A percentile compares a stretch with the other conserved stretches of the same genome.
Evolutionary conservation across 1,140 invertebrate genomes (phyloP).

Genomic region (Drosophila elegans): DNA sequence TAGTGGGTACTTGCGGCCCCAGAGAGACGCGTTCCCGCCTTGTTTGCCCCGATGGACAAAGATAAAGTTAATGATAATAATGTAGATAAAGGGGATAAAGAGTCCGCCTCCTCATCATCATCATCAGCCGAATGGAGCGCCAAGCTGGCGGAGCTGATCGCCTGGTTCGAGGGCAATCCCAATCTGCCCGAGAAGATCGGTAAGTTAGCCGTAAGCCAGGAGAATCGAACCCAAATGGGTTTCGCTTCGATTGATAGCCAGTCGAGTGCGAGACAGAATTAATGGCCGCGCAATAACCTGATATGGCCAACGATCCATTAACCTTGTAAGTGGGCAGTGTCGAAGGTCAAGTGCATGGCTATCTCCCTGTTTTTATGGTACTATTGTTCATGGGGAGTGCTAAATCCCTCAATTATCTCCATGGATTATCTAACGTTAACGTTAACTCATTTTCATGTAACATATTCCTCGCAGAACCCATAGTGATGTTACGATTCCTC

Average conservation of each 20-base stretch:
- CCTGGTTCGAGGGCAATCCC: slow-evolving; percentile 71
- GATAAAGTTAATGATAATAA: neutral
- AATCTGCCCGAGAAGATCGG: slow-evolving; percentile 74
- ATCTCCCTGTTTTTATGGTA: neutral
- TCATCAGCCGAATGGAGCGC: slow-evolving; percentile 13
- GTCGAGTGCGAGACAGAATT: slow-evolving; percentile 10
- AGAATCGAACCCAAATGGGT: neutral
- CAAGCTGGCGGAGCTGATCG: slow-evolving; percentile 51
- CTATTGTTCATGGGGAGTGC: too few relatives aligned
- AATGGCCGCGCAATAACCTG: slow-evolving; percentile 29
- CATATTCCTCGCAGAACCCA: slow-evolving; percentile 41
- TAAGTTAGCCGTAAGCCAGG: slow-evolving; percentile 34
- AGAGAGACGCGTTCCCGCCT: slow-evolving; percentile 11
- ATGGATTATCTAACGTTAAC: too few relatives aligned
- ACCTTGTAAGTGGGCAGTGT: slow-evolving; percentile 12
- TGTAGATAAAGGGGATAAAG: neutral
- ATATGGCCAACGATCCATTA: slow-evolving; percentile 20
- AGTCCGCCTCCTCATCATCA: neutral
- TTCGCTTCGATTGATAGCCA: slow-evolving; percentile 36
- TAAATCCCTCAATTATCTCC: too few relatives aligned
- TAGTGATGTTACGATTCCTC: slow-evolving; percentile 66
- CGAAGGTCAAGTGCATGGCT: slow-evolving; percentile 18
- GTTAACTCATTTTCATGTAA: too few relatives aligned
- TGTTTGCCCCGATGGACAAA: slow-evolving; percentile 15
- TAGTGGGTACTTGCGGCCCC: slow-evolving; percentile 13